Base-by-base conservation (phyloP, 2,797 vertebrate species). In the Sebastes vulpes region DNA sequence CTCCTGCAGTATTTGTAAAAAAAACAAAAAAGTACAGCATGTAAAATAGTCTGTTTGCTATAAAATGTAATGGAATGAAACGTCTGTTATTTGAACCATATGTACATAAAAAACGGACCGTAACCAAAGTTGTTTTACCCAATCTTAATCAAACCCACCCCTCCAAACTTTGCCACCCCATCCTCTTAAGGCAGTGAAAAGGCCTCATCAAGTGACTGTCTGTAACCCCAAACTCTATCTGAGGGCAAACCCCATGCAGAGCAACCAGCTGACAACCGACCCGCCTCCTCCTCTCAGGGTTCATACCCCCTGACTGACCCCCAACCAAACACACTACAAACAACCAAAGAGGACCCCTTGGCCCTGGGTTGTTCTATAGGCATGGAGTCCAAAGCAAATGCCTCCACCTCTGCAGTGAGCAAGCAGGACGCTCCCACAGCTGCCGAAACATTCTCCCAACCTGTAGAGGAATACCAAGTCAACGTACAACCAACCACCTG, bases 371-470 rank as follows among this genome's bases (percentile, higher is more conserved):
- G 23, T 35, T 67, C 28, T 21, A 32, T 32, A 32, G 32, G 32
- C 32, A 32, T 32, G 32, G 10, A 2, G 50, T 57, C 54, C 32
- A 70, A 52, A 52, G 52, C 12, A 72, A 80, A 32, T 23, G 21
- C 20, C 57, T 48, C 4, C n/a, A 26, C n/a, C 4, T 75, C 25
- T 26, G 0, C 28, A 4, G 21, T 6, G 8, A 64, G 16, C 23
- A 46, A 56, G 16, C 70, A 70, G 31, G 18, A 56, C 31, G 4
- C 5, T 23, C 21, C 10, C 16, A 18, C 79, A 85, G 77, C 83
- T 81, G 68, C 57, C 65, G 59, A 73, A 83, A 85, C 67, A 72
- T 72, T 81, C 64, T 63, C 53, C 6, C 8, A 9, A 60, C 50
- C 53, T 69, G 16, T 18, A 53, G 61, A 48, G 20, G 38, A 42